These are phyloP conservation scores for Geotrupes spiniger DNA, from an alignment of 2,888 invertebrate genomes.

Conservation along the genomic window DNA sequence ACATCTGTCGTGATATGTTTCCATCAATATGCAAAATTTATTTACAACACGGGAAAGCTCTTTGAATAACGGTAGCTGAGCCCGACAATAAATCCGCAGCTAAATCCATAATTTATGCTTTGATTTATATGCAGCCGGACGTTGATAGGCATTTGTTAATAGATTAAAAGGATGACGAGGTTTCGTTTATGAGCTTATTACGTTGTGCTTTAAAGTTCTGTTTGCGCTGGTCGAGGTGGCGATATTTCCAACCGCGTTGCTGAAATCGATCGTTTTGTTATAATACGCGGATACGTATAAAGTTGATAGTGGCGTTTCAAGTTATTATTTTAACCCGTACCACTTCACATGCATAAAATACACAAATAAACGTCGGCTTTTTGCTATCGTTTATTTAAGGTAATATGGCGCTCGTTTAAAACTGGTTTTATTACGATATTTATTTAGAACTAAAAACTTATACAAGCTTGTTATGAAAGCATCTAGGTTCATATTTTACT, in stretches of 20 bases:
- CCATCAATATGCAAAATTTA: slow-evolving; percentile 22
- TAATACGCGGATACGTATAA: slow-evolving; percentile 5
- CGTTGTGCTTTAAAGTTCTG: slow-evolving; percentile 11
- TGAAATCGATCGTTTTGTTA: slow-evolving; percentile 12
- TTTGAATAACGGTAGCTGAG: slow-evolving; percentile 33
- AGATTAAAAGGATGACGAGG: slow-evolving; percentile 37
- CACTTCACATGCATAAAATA: no score
- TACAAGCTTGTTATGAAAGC: no score
- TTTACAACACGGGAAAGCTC: slow-evolving; percentile 37
- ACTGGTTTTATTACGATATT: no score
- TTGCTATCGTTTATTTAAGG: no score
- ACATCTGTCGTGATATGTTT: slow-evolving; percentile 15
- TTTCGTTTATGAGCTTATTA: slow-evolving; percentile 25
- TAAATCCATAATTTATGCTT: slow-evolving; percentile 43
- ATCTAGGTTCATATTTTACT: no score
- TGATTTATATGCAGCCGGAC: slow-evolving; percentile 37
- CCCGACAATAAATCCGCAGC: slow-evolving; percentile 39
- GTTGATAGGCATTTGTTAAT: slow-evolving; percentile 40
- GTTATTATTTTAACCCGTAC: no score
- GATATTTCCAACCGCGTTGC: no score
- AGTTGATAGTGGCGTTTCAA: slow-evolving; percentile 11
- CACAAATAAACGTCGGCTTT: no score
- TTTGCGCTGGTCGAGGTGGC: no score
- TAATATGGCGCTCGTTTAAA: no score
- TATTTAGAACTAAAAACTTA: no score